Evolutionary conservation across 2,797 vertebrate species (phyloP), one percentile per base, ranked within the genome.

Genomic region (Sandelia bainsii): DNA sequence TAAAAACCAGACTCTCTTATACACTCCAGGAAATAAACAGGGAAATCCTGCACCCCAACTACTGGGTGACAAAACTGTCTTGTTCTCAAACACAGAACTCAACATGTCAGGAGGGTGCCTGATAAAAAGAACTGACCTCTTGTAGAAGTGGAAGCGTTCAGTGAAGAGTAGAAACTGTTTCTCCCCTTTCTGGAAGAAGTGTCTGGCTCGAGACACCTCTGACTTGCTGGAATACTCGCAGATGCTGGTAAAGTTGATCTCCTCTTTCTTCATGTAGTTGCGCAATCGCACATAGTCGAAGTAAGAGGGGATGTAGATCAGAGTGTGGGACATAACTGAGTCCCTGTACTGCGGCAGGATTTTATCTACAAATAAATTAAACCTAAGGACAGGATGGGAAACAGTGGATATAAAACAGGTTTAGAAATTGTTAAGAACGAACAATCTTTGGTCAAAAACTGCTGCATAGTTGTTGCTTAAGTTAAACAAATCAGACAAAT

Each of bases 61-160:
- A 2, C 45, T 46, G 61, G 1, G 0, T 17, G 3, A 53, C 40
- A 50, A 58, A 52, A 7, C 6, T 22, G 6, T 14, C 7, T 23
- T 25, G 2, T 32, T 39, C 27, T 23, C 37, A 40, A 56, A 45
- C 20, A 49, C 13, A 66, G 8, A 64, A 5, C 16, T 25, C 6
- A 17, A 32, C 32, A 34, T 34, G 34, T 2, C n/a, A n/a, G 34
- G 34, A n/a, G 6, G 22, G 22, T 2, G 25, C 54, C 9, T 11
- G 27, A 22, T 2, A 2, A 49, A 32, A 32, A 45, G 2, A 65
- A 81, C 89, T 76, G 72, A 98, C 98, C 98, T 97, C 89, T 98
- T 99, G 87, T 98, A 99, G 81, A 98, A 99, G 91, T 99, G 96
- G 93, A 99, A 99, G 49, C 98, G 97, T 83, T 99, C 98, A 0